Evolutionary conservation across 2,888 invertebrate genomes (phyloP).

Genomic region (Cybosia mesomella): DNA sequence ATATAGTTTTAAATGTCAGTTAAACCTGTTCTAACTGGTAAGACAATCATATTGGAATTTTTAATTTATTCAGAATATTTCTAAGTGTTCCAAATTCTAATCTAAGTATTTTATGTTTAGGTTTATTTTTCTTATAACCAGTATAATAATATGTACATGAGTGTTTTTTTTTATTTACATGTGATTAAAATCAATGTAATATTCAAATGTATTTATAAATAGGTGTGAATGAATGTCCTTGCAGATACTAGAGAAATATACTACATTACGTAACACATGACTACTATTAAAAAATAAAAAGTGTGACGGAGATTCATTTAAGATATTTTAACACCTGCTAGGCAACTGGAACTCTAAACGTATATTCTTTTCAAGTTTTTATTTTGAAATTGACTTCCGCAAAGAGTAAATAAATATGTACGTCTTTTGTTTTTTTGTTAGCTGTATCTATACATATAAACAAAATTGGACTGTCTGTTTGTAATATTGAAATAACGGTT

Average conservation of each 20-base stretch:
- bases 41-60: no score
- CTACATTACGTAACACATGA: slow-evolving; percentile 1
- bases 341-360: neutral
- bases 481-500: no score
- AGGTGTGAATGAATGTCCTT: slow-evolving; percentile 32
- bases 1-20: no score
- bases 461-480: no score
- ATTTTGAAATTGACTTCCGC: neutral
- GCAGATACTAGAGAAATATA: slow-evolving; percentile 19
- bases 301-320: neutral
- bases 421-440: neutral
- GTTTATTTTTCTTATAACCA: neutral
- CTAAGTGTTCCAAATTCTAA: neutral
- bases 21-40: no score
- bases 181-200: slow-evolving; percentile 27
- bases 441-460: neutral
- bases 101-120: neutral
- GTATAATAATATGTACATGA: neutral
- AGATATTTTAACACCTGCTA: neutral
- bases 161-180: neutral
- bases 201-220: slow-evolving; percentile 26
- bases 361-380: neutral
- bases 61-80: no score
- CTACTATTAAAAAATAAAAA: neutral
- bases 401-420: neutral